These are phyloP conservation scores for Drosophila jambulina DNA, from an alignment of 1,140 invertebrate genomes.

Conservation along the genomic window DNA sequence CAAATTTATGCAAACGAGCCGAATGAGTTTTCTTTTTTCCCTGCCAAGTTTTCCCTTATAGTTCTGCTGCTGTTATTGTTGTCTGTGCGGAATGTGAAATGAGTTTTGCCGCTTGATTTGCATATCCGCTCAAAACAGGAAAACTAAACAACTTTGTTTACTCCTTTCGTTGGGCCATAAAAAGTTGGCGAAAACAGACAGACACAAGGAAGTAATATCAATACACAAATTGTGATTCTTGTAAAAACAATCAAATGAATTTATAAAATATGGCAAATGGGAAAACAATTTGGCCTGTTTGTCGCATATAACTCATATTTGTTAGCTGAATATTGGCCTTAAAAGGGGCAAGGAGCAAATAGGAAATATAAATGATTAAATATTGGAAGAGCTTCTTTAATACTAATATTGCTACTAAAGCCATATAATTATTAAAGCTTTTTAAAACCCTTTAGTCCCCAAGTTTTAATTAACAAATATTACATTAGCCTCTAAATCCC, in stretches of 20 bases:
- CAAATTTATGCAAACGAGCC: constrained; percentile 71
- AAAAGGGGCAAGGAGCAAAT: no score
- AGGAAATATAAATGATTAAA: neutral
- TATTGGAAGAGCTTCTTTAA: neutral
- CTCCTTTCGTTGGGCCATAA: constrained; percentile 34
- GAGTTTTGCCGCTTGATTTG: constrained; percentile 56
- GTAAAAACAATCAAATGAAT: constrained; percentile 59
- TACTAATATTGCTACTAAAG: no score
- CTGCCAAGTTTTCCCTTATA: constrained; percentile 3
- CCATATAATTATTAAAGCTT: neutral
- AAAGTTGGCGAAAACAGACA: constrained; percentile 38
- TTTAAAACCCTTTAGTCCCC: no score
- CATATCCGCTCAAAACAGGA: constrained; percentile 57
- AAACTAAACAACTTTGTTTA: constrained; percentile 72
- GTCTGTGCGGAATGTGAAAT: constrained; percentile 55
- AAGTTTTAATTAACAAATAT: neutral
- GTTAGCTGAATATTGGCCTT: neutral
- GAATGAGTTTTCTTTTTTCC: constrained; percentile 35
- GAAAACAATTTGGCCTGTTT: neutral
- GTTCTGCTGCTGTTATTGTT: constrained; percentile 4
- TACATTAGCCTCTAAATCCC: neutral
- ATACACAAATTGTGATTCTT: constrained; percentile 28
- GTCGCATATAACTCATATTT: neutral
- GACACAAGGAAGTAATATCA: constrained; percentile 18
- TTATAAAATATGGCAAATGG: constrained; percentile 14